Evolutionary conservation across 2,888 invertebrate species (phyloP), one percentile per base, ranked within the genome.

Genomic region (Ypsolopha scabrella): DNA sequence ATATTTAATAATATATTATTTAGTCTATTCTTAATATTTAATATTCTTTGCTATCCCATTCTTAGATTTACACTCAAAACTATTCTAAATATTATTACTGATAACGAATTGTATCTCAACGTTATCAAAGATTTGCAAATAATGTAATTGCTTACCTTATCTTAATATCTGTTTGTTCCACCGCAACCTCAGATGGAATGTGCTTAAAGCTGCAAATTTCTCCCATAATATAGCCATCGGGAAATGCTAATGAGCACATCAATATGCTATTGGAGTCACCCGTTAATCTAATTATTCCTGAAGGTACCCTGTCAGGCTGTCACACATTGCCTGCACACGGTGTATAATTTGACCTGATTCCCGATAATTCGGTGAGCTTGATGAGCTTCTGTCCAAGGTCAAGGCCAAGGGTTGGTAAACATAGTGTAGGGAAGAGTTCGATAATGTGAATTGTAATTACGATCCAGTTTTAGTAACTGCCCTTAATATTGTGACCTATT

Each of bases 161-260:
- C 24, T 44, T 44, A 6, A 44, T 9, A n/a, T 7, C 24, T 10
- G 45, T 45, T 7, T 35, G 2, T 35, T 45, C 11, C 33, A 6
- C 33, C 10, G 34, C 34, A 11, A 45, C n/a, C 35, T 2, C 33
- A 45, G 33, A 9, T 10, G 9, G 45, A 45, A 35, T 45, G 45
- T 33, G 45, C 7, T 24, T 45, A 0, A 10, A 35, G 8, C 35
- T 7, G 6, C 34, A 34, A 45, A 45, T 9, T 13, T 4, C 33
- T 53, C 59, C 60, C 63, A 46, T 70, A 77, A 66, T 75, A 77
- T 75, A 76, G 68, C 58, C 57, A 45, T 54, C 54, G 24, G 54
- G 46, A 44, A 41, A 51, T 14, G 53, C 51, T 47, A 52, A 53
- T 53, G 51, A 52, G 51, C 50, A 44, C 50, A 72, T 77, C 62